Percentiles rank a stretch among this genome's conserved stretches.
Evolutionary conservation across 1,140 invertebrate species (phyloP).

Genomic region (Papilio helenus): DNA sequence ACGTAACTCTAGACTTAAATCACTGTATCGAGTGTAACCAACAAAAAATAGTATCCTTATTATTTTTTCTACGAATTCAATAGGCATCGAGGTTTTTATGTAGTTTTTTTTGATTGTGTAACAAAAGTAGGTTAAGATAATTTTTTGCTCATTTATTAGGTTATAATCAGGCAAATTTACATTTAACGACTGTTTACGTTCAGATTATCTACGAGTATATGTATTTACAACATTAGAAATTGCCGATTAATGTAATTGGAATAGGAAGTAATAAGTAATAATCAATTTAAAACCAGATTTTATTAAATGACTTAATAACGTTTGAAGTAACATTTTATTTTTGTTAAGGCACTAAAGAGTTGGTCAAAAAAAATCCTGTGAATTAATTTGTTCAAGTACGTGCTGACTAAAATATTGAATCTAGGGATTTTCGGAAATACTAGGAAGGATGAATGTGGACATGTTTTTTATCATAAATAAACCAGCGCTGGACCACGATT

Average conservation of each 20-base stretch:
- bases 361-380: too few relatives aligned
- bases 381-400: too few relatives aligned
- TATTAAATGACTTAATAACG: neutral
- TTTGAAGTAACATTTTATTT: neutral
- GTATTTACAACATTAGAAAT: constrained; percentile 11
- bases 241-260: neutral
- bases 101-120: neutral
- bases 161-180: neutral
- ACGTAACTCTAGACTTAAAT: neutral
- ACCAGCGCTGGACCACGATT: too few relatives aligned
- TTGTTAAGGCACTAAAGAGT: too few relatives aligned
- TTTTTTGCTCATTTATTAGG: neutral
- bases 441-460: too few relatives aligned
- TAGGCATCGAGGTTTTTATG: neutral
- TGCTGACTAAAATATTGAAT: too few relatives aligned
- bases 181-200: neutral
- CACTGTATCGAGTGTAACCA: neutral
- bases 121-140: neutral
- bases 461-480: too few relatives aligned
- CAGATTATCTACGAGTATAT: neutral
- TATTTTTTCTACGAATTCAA: neutral
- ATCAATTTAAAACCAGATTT: neutral
- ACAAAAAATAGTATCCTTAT: neutral
- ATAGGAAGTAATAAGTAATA: constrained; percentile 11
- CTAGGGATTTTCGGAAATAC: too few relatives aligned